Base-by-base conservation (phyloP, 2,113 vertebrate species). In the Merops nubicus region DNA sequence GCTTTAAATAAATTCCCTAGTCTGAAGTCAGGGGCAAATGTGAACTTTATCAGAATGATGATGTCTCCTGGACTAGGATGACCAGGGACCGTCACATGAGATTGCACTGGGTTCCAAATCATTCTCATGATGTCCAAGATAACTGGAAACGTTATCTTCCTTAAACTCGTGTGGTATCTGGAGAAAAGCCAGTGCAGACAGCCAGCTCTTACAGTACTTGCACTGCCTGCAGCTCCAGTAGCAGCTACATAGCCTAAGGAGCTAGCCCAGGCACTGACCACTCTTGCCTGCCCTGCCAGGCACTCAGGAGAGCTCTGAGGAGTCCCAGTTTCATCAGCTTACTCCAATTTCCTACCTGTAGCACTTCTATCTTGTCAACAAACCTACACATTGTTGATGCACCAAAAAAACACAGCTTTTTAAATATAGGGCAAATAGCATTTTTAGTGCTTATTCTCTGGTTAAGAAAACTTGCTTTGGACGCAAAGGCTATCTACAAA, bases 41-140 rank as follows among this genome's bases (percentile, higher is more conserved):
- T 17, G 29, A 60, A 14, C 34, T 40, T 89, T 42, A 34, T n/a
- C 68, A 85, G 65, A 76, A 63, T 15, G 16, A 17, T 14, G 26
- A 1, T 9, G 9, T 43, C 17, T 82, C 31, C 43, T 60, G 74
- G 28, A 25, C n/a, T 18, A 13, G 48, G 57, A 43, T 63, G 40
- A 60, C 15, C 45, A 43, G 43, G 15, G 9, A 70, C 59, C 1
- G 0, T 6, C 4, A 1, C 22, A 42, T 0, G 0, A 48, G n/a
- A 53, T 1, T 38, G 33, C 15, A 31, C 4, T 75, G 6, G 14
- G 15, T 38, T 64, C 53, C 43, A 31, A 51, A 42, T 7, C 36
- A 17, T 11, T 56, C 34, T 62, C 36, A 22, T 0, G 0, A 22
- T 8, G 38, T 5, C 26, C 26, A n/a, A n/a, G n/a, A 31, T 56